Evolutionary conservation across 2,113 vertebrate genomes (phyloP).

Genomic region (Mobula hypostoma): DNA sequence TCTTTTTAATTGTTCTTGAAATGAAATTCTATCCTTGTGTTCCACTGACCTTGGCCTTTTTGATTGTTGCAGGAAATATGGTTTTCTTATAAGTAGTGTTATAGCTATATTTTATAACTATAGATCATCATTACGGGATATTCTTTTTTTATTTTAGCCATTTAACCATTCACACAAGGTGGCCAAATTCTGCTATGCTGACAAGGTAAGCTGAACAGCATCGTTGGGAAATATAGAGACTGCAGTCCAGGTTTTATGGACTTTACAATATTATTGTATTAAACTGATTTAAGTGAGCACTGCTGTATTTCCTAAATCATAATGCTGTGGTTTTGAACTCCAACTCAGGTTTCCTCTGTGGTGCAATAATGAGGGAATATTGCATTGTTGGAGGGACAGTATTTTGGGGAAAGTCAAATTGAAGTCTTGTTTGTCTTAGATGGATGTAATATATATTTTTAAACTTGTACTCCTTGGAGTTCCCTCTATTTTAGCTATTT

Average conservation of each 20-base stretch:
- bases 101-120: background rate
- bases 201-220: slow-evolving; percentile 67
- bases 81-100: background rate
- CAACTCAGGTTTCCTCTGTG: no score
- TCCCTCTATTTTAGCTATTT: no score
- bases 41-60: background rate
- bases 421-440: no score
- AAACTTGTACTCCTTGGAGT: no score
- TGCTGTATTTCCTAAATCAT: background rate
- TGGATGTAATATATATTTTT: no score
- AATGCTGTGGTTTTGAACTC: background rate
- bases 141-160: slow-evolving; percentile 59
- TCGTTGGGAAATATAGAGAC: background rate
- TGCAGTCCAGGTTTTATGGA: background rate
- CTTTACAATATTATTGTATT: background rate
- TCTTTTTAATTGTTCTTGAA: background rate
- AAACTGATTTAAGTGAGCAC: background rate
- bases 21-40: background rate
- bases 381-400: background rate
- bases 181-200: slow-evolving; percentile 90
- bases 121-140: background rate
- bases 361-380: background rate
- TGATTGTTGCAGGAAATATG: background rate
- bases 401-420: no score
- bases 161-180: slow-evolving; percentile 84